Evolutionary conservation across 2,888 invertebrate species (phyloP).

Genomic region (Diadegma fenestrale): DNA sequence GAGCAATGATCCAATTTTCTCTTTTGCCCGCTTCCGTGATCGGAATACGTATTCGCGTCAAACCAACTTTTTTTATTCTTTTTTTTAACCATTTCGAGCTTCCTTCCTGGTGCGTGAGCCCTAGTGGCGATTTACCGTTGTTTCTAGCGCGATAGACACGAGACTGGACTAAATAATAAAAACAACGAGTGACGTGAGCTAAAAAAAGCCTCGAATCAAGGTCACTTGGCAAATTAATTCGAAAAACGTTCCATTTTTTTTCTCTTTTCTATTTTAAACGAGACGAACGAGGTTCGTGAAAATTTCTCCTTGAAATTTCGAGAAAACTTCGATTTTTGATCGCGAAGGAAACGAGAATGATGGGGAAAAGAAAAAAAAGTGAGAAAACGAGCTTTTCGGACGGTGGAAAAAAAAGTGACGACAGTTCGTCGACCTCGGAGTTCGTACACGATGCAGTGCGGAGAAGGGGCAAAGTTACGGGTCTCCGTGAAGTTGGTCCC

Average conservation of each 20-base stretch:
- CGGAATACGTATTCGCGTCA: constrained; percentile 52
- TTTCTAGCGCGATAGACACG: constrained; percentile 26
- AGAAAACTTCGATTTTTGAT: background rate
- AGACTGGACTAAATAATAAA: constrained; percentile 24
- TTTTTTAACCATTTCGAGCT: background rate
- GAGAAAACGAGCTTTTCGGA: constrained; percentile 1
- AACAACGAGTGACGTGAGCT: background rate
- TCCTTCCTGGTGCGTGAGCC: background rate
- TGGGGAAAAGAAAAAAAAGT: background rate
- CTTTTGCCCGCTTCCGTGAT: constrained; percentile 61
- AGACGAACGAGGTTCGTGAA: background rate
- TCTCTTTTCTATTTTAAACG: background rate
- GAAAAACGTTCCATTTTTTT: background rate
- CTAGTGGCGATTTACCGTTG: constrained; percentile 26
- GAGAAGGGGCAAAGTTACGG: background rate
- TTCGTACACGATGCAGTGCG: background rate
- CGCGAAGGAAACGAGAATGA: background rate
- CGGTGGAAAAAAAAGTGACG: constrained; percentile 31
- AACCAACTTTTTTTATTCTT: constrained; percentile 3
- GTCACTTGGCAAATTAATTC: background rate
- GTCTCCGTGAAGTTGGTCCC: constrained; percentile 34
- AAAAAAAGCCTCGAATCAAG: background rate
- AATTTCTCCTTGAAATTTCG: too few species aligned
- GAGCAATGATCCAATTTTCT: constrained; percentile 65
- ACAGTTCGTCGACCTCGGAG: constrained; percentile 40